Evolutionary conservation across 1,140 invertebrate species (phyloP), one percentile per base, ranked within the genome.

Genomic region (Coptotermes formosanus): DNA sequence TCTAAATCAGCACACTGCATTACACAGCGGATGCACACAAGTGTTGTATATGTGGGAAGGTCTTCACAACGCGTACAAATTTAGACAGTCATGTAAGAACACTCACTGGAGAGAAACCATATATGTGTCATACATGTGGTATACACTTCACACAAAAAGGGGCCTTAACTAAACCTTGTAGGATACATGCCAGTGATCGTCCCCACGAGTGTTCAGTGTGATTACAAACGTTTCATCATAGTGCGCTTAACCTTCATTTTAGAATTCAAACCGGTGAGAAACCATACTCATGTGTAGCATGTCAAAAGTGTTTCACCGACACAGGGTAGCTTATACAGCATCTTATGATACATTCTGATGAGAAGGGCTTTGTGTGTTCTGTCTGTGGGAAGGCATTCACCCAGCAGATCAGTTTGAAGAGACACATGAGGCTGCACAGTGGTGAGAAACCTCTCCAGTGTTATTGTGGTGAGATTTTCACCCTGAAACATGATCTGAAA

Each of bases 351-450:
- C 82, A 82, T 25, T 44, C 82, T 19, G 82, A 38, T 44, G 82
- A 82, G 38, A 84, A 30, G 32, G 25, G 30, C 21, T 84, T 84
- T 84, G 48, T 64, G 23, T 84, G 83, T 64, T 32, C 38, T 3
- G 83, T 84, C 3, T 84, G 83, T 84, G 83, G 83, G 12, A 55
- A 84, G 11, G 48, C 45, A 21, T 84, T 52, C 44, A 64, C 43
- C 3, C 83, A 64, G 59, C 38, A 55, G 25, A 84, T 32, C 59
- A 48, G 32, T 55, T n/a, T 84, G 43, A 55, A 48, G 30, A 19
- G 48, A 38, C 83, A 84, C 23, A 11, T 84, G n/a, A 23, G 83
- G 25, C 38, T 55, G 55, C 83, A 82, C 44, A 82, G 38, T 82
- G 82, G 82, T 3, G 82, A 82, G 82, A 82, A 82, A 21, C 82